A percentile compares a stretch with the other conserved stretches of the same genome.
phyloP scores from a whole-genome alignment of 2,797 vertebrate genomes.

The Champsocephalus gunnari region DNA sequence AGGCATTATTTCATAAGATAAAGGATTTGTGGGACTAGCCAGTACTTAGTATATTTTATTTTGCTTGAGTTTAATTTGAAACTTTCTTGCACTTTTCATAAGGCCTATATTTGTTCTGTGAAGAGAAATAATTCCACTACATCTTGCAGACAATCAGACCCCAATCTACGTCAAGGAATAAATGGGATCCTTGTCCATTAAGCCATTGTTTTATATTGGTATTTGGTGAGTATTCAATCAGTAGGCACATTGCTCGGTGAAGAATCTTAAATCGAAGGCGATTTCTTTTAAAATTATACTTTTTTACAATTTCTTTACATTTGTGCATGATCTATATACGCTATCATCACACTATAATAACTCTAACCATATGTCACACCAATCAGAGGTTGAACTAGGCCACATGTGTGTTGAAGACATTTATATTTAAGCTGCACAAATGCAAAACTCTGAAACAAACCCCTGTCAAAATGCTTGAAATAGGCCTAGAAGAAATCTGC shows the following conservation, averaged over 20 bases:
- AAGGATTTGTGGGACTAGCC: slow-evolving; percentile 16
- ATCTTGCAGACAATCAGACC: background rate
- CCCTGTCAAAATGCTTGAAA: background rate
- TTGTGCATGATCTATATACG: background rate
- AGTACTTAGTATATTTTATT: background rate
- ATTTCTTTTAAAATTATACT: background rate
- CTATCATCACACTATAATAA: background rate
- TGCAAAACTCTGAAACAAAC: background rate
- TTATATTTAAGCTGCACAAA: background rate
- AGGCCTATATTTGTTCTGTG: background rate
- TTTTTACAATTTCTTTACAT: background rate
- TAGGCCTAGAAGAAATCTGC: background rate
- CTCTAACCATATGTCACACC: background rate
- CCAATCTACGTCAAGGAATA: background rate
- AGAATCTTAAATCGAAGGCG: background rate
- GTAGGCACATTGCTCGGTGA: background rate
- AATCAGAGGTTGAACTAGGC: background rate
- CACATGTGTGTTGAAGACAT: background rate
- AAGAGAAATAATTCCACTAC: slow-evolving; percentile 4
- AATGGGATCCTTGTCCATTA: background rate
- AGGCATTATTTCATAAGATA: background rate
- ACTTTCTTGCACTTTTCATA: no score
- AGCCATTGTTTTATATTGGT: slow-evolving; percentile 2
- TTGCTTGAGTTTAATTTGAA: background rate
- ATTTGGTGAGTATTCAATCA: background rate